phyloP scores from a whole-genome alignment of 1,140 invertebrate genomes.

The Temnothorax curvispinosus region DNA sequence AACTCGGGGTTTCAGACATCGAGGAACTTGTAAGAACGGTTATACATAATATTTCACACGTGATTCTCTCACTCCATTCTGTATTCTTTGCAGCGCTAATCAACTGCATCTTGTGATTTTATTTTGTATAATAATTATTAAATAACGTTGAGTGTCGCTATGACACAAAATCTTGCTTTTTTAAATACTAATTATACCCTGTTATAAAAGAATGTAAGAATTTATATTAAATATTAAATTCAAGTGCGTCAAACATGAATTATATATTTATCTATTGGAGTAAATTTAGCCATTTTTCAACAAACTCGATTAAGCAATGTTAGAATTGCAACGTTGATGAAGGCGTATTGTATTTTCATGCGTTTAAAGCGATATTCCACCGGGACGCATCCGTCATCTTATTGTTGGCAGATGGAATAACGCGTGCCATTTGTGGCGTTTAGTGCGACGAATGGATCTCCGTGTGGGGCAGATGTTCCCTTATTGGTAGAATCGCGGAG shows the following conservation, averaged over 20 bases:
- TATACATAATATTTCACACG: conserved; percentile 4
- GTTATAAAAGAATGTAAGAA: not conserved
- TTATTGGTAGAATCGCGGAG: not conserved
- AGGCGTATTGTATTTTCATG: not conserved
- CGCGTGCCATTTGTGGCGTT: conserved; percentile 60
- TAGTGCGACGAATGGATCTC: conserved; percentile 63
- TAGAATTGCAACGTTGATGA: not conserved
- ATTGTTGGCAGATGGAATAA: conserved; percentile 65
- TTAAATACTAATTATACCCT: not conserved
- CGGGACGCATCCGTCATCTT: conserved; percentile 65
- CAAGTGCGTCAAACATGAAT: not conserved
- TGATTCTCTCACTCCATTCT: not conserved
- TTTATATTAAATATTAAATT: not conserved
- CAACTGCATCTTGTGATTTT: not conserved
- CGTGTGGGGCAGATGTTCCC: conserved; percentile 63
- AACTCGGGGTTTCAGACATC: not conserved
- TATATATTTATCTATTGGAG: not conserved
- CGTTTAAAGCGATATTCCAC: conserved; percentile 1
- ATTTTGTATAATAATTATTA: not conserved
- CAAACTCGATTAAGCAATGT: conserved; percentile 1
- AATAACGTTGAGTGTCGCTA: not conserved
- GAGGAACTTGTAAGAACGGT: not conserved
- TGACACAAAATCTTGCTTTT: not conserved
- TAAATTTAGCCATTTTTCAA: not conserved
- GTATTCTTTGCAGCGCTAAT: not conserved